Conservation (phyloP, 2,113 vertebrate genomes). For the Oreochromis tanganicae region DNA sequence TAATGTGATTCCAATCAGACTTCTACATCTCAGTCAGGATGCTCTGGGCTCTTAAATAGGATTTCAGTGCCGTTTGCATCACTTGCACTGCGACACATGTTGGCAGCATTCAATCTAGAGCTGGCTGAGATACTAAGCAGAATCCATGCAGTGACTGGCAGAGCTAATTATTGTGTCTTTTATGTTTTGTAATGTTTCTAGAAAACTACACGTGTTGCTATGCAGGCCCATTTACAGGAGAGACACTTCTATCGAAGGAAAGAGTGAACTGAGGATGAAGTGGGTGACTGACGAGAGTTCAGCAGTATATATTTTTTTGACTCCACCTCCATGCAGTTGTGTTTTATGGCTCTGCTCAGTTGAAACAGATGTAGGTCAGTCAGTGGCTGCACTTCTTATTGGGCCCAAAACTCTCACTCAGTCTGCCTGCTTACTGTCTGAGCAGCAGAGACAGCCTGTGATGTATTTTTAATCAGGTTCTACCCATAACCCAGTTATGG, state of each 20-base stretch:
- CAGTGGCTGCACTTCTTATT: conserved; percentile 2
- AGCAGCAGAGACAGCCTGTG: conserved; percentile 37
- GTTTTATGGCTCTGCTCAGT: not conserved
- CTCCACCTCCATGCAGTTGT: not conserved
- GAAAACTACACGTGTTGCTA: not conserved
- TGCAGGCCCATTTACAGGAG: not conserved
- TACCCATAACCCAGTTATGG: conserved; percentile 42
- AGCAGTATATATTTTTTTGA: not conserved
- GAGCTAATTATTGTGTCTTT: not conserved
- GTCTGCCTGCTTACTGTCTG: conserved; percentile 19
- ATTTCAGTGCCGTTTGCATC: not conserved
- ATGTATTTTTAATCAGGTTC: conserved; percentile 67
- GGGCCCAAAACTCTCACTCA: conserved; percentile 21
- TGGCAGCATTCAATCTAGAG: not conserved
- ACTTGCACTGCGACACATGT: not conserved
- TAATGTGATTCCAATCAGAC: not conserved
- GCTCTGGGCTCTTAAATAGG: not conserved
- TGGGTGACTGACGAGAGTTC: not conserved
- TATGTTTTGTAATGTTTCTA: not conserved
- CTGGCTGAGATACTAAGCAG: not conserved
- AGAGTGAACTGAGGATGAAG: not conserved
- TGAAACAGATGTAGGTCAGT: conserved; percentile 57
- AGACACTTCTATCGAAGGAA: not conserved
- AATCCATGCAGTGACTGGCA: not conserved
- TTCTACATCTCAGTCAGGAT: not conserved